Evolutionary conservation across 2,888 invertebrate species (phyloP).

Genomic region (Lypha dubia): DNA sequence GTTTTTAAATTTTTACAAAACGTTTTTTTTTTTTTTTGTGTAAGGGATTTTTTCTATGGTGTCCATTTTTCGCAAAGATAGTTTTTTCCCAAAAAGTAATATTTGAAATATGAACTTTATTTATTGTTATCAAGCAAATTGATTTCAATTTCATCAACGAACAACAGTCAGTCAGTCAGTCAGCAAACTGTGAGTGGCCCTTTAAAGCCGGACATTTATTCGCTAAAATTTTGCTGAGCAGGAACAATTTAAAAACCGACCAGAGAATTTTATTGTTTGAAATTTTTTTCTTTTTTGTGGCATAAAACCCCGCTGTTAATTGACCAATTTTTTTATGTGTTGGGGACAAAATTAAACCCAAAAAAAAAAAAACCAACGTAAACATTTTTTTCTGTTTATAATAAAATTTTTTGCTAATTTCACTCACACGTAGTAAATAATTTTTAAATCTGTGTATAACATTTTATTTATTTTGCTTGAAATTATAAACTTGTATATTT

Average conservation of each 20-base stretch:
- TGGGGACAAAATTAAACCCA: slow-evolving; percentile 2
- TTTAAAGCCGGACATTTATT: background rate
- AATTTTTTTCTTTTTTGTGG: background rate
- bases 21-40: too few species aligned
- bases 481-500: too few species aligned
- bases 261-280: background rate
- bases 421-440: background rate
- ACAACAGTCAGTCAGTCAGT: too few species aligned
- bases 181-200: too few species aligned
- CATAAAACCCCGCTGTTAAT: slow-evolving; percentile 21
- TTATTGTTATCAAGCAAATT: too few species aligned
- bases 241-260: background rate
- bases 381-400: slow-evolving; percentile 25
- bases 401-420: slow-evolving; percentile 31
- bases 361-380: background rate
- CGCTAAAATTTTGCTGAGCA: background rate
- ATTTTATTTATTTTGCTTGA: too few species aligned
- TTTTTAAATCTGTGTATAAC: background rate
- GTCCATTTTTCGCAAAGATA: too few species aligned
- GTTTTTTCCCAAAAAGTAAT: too few species aligned
- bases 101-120: too few species aligned
- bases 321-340: slow-evolving; percentile 27
- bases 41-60: too few species aligned
- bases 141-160: too few species aligned
- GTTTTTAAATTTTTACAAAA: too few species aligned